phyloP scores from a whole-genome alignment of 2,888 invertebrate genomes.

The Electrophaes corylata region DNA sequence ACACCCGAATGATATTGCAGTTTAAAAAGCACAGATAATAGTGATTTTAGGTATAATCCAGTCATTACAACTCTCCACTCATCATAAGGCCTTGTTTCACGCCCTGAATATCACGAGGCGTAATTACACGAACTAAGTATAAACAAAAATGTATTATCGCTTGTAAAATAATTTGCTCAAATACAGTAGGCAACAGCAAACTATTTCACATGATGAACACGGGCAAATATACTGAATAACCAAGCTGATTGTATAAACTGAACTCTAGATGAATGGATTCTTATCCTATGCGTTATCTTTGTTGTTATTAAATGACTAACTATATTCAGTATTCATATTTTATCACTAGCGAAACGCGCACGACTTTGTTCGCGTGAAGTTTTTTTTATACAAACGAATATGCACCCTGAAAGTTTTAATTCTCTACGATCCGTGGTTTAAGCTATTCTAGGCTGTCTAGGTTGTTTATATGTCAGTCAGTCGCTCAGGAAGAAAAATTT shows the following conservation, averaged over 20 bases:
- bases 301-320: not conserved
- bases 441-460: no score
- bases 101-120: conserved; percentile 61
- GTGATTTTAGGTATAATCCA: conserved; percentile 6
- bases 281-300: not conserved
- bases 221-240: not conserved
- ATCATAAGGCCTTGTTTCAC: conserved; percentile 65
- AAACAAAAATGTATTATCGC: conserved; percentile 1
- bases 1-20: not conserved
- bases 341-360: not conserved
- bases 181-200: not conserved
- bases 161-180: not conserved
- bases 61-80: conserved; percentile 43
- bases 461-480: no score
- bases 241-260: not conserved
- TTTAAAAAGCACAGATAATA: conserved; percentile 11
- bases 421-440: no score
- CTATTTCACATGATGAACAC: not conserved
- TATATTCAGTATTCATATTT: conserved; percentile 5
- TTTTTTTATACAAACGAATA: no score
- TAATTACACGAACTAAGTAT: conserved; percentile 12
- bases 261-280: conserved; percentile 5
- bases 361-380: no score
- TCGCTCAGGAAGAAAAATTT: not conserved
- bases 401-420: no score